A percentile compares a stretch with the other conserved stretches of the same genome.
Conservation (phyloP, 2,888 invertebrate species). For the Andrena marginata region DNA sequence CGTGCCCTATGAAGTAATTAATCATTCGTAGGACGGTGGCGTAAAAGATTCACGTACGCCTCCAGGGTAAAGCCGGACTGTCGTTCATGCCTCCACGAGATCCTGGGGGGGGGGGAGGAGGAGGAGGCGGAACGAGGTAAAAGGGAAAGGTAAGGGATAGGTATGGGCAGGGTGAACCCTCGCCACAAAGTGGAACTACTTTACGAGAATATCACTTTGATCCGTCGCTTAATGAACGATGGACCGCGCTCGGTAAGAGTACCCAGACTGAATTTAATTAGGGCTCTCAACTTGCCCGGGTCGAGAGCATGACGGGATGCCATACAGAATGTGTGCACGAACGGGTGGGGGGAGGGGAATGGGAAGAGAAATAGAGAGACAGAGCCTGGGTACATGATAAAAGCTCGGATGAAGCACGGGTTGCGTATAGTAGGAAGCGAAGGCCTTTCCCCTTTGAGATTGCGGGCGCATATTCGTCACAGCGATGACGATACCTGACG, state of each 20-base stretch:
- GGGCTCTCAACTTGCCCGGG: conserved; percentile 80
- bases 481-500: conserved; percentile 65
- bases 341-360: conserved; percentile 10
- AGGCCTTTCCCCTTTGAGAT: conserved; percentile 72
- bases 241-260: conserved; percentile 81
- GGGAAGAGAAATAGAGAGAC: conserved; percentile 54
- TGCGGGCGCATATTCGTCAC: conserved; percentile 63
- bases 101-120: conserved; percentile 6
- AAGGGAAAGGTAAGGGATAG: conserved; percentile 65
- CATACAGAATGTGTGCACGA: conserved; percentile 62
- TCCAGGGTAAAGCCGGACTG: conserved; percentile 58
- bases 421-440: conserved; percentile 58
- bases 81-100: conserved; percentile 46
- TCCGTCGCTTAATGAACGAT: conserved; percentile 82
- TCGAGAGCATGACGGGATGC: conserved; percentile 72
- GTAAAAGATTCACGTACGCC: conserved; percentile 70
- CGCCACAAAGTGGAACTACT: conserved; percentile 77
- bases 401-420: conserved; percentile 67
- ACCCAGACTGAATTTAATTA: conserved; percentile 84
- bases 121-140: conserved; percentile 36
- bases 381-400: conserved; percentile 59
- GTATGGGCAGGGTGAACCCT: conserved; percentile 61
- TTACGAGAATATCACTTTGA: conserved; percentile 83
- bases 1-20: conserved; percentile 60
- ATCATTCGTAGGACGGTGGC: conserved; percentile 62